phyloP scores from a whole-genome alignment of 1,140 invertebrate genomes.

The Harlomillsia oculata region DNA sequence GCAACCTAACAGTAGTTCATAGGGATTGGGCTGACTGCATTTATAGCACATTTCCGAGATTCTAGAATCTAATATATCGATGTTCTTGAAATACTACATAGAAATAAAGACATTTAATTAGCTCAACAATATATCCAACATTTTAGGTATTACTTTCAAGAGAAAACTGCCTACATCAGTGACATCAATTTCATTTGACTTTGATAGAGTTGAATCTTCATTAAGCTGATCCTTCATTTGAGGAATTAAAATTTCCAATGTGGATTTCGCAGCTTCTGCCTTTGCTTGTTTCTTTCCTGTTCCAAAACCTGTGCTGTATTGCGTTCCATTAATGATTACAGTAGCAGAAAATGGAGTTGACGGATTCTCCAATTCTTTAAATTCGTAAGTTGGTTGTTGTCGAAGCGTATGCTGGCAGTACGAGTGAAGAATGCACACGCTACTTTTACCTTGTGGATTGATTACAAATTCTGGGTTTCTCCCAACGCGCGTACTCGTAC shows the following conservation, averaged over 20 bases:
- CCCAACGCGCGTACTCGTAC: no score
- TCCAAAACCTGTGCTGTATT: constrained; percentile 84
- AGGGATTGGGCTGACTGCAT: no score
- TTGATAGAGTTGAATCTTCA: no score
- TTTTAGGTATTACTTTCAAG: no score
- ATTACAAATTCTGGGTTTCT: constrained; percentile 76
- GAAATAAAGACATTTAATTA: no score
- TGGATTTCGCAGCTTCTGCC: constrained; percentile 76
- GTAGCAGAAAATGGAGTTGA: constrained; percentile 85
- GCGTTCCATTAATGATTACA: constrained; percentile 80
- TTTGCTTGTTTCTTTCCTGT: constrained; percentile 93
- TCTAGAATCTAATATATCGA: no score
- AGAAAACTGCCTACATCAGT: no score
- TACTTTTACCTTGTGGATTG: constrained; percentile 83
- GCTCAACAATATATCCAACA: no score
- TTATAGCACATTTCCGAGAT: no score
- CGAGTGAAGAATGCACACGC: constrained; percentile 92
- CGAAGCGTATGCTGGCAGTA: constrained; percentile 89
- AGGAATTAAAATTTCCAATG: constrained; percentile 85
- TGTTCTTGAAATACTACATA: no score
- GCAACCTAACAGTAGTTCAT: no score
- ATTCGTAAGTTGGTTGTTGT: constrained; percentile 84
- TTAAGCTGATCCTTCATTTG: constrained; percentile 62
- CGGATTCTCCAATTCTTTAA: constrained; percentile 87
- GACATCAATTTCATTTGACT: no score